Conservation (phyloP, 2,113 vertebrate species). For the Thomomys bottae region DNA sequence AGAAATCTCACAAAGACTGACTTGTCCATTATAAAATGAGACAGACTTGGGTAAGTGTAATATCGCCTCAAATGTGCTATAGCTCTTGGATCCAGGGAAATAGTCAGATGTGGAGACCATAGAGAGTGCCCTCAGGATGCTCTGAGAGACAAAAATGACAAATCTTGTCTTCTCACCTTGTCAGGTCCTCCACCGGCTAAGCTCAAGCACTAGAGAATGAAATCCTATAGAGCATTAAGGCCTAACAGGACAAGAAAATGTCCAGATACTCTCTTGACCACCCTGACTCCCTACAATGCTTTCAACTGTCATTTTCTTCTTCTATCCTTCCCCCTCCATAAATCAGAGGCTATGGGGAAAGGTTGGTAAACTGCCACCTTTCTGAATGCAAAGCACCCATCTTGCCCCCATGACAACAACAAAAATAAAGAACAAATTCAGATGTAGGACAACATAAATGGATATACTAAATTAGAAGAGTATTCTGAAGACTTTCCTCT, state of each 20-base stretch:
- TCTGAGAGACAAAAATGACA: constrained; percentile 1
- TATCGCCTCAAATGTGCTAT: background rate
- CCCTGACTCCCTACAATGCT: background rate
- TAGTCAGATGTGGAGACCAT: background rate
- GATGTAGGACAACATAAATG: background rate
- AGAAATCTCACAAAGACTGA: constrained; percentile 16
- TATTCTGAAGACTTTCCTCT: constrained; percentile 27
- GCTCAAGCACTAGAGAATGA: background rate
- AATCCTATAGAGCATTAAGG: background rate
- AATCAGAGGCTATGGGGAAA: background rate
- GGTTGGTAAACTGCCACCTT: background rate
- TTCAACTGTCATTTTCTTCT: background rate
- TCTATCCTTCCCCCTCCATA: background rate
- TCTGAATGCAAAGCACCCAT: constrained; percentile 3
- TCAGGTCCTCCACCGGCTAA: background rate
- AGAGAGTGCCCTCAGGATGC: constrained; percentile 5
- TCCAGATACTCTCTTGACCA: background rate
- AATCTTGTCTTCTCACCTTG: background rate
- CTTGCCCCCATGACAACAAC: background rate
- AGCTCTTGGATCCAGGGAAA: background rate
- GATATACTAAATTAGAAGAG: constrained; percentile 43
- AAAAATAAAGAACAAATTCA: constrained; percentile 19
- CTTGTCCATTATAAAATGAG: background rate
- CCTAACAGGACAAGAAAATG: background rate
- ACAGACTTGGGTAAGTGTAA: background rate